These are phyloP conservation scores for Cydia strobilella DNA, from an alignment of 1,140 invertebrate genomes.

Conservation along the genomic window DNA sequence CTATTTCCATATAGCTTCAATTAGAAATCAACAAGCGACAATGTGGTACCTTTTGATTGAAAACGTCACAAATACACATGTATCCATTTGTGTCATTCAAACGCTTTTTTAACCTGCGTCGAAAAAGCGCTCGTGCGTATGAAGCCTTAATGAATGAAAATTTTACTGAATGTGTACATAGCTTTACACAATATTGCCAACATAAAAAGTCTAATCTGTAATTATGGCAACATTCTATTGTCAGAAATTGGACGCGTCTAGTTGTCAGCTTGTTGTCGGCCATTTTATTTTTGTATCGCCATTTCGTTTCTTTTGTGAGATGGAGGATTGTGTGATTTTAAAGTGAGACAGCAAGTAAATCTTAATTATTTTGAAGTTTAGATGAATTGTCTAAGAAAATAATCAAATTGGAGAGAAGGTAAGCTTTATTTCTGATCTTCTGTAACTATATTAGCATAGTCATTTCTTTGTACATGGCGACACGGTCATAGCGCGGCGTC, in stretches of 20 bases:
- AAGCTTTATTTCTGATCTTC: constrained; percentile 10
- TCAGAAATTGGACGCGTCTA: constrained; percentile 17
- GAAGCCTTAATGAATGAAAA: too few relatives aligned
- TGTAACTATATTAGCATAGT: not conserved
- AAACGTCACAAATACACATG: too few relatives aligned
- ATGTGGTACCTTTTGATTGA: too few relatives aligned
- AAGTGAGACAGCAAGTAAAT: constrained; percentile 79
- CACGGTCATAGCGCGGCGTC: constrained; percentile 42
- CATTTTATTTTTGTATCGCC: constrained; percentile 78
- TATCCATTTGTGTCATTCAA: too few relatives aligned
- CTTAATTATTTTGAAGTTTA: constrained; percentile 33
- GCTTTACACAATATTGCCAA: not conserved
- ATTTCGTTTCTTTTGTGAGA: constrained; percentile 80
- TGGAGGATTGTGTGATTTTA: constrained; percentile 73
- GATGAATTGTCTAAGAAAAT: not conserved
- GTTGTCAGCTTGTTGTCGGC: constrained; percentile 43
- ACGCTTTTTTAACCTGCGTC: too few relatives aligned
- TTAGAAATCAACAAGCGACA: too few relatives aligned
- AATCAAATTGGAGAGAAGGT: constrained; percentile 17
- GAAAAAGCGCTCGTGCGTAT: too few relatives aligned
- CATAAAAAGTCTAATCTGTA: not conserved
- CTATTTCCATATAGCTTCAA: too few relatives aligned
- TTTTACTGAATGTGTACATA: not conserved
- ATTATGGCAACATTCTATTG: constrained; percentile 32
- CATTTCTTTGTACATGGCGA: constrained; percentile 24